Percentiles rank a stretch among this genome's conserved stretches.
These are phyloP conservation scores for Acanthosoma haemorrhoidale DNA, from an alignment of 2,888 invertebrate species.

Conservation along the genomic window DNA sequence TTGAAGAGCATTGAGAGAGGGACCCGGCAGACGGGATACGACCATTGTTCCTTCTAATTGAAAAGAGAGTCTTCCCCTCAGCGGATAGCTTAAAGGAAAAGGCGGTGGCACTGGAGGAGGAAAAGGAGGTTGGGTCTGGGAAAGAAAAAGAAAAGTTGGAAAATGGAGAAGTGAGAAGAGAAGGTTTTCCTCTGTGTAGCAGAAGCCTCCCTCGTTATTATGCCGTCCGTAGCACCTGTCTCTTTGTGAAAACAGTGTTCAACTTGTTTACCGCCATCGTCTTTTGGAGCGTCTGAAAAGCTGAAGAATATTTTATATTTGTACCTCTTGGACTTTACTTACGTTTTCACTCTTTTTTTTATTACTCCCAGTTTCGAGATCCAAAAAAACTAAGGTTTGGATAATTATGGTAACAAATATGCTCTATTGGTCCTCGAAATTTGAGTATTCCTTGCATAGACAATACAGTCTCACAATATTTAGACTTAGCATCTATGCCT, in stretches of 20 bases:
- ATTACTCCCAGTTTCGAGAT: background rate
- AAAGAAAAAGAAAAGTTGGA: conserved; percentile 5
- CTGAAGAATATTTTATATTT: background rate
- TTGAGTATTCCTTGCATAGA: too few relatives aligned
- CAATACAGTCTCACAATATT: too few relatives aligned
- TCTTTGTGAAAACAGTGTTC: background rate
- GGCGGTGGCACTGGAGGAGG: too few relatives aligned
- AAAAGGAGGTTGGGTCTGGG: background rate
- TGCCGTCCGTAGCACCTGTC: background rate
- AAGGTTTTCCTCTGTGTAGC: background rate
- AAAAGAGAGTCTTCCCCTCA: background rate
- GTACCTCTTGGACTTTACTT: background rate
- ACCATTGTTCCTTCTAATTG: conserved; percentile 9
- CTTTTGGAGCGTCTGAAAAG: background rate
- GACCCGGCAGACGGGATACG: background rate
- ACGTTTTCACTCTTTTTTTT: background rate
- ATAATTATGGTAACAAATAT: too few relatives aligned
- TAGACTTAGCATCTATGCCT: too few relatives aligned
- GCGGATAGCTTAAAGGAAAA: background rate
- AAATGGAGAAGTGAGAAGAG: conserved; percentile 8
- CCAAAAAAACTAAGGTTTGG: too few relatives aligned
- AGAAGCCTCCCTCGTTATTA: background rate
- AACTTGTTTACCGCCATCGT: background rate
- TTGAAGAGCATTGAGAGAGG: conserved; percentile 14
- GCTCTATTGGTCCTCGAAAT: too few relatives aligned